These are phyloP conservation scores for Fistularia commersonii DNA, from an alignment of 2,797 vertebrate species.

Conservation along the genomic window DNA sequence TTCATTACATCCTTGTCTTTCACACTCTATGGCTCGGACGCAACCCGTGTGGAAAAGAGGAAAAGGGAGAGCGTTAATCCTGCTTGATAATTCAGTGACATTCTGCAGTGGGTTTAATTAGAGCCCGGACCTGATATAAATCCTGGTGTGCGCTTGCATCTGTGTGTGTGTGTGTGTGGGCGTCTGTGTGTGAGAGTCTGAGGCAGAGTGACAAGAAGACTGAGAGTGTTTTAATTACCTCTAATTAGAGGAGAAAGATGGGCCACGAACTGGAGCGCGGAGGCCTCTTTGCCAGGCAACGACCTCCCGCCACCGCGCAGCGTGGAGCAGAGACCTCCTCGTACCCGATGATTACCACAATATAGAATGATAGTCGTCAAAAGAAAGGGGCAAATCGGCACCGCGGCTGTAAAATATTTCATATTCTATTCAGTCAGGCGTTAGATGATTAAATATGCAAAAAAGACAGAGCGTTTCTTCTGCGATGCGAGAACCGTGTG, in stretches of 20 bases:
- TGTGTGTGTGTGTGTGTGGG: constrained; percentile 5
- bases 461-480: not conserved
- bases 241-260: constrained; percentile 52
- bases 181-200: too few species aligned
- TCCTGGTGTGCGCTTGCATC: constrained; percentile 14
- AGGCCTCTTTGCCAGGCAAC: constrained; percentile 40
- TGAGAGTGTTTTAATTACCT: constrained; percentile 50
- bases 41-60: not conserved
- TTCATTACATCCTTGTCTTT: too few species aligned
- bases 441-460: too few species aligned
- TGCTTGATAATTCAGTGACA: constrained; percentile 23
- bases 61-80: constrained; percentile 12
- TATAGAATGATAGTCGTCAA: not conserved
- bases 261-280: constrained; percentile 44
- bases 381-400: not conserved
- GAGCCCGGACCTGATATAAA: constrained; percentile 11
- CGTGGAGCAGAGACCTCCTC: constrained; percentile 10
- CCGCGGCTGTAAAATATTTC: too few species aligned
- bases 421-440: too few species aligned
- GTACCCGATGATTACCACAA: not conserved
- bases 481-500: constrained; percentile 7
- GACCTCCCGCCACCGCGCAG: constrained; percentile 21
- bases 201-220: constrained; percentile 8
- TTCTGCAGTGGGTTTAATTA: constrained; percentile 34
- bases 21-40: too few species aligned